A percentile compares a stretch with the other conserved stretches of the same genome.
Conservation (phyloP, 92 coral and sea anemone species). For the Galaxea fascicularis region DNA sequence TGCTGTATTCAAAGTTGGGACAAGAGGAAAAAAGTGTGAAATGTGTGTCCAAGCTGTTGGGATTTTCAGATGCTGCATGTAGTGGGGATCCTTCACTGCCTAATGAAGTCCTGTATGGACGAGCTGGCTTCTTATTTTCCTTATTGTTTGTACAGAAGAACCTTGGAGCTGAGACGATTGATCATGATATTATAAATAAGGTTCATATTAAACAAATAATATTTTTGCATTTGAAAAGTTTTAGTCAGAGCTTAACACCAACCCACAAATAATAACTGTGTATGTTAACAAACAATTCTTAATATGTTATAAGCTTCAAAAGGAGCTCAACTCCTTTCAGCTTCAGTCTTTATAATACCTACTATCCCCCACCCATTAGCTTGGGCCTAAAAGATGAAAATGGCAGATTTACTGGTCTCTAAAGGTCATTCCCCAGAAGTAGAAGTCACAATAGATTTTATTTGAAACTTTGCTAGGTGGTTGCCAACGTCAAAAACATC, state of each 20-base stretch:
- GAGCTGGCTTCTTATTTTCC: conserved; percentile 93
- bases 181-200: conserved; percentile 71
- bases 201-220: conserved; percentile 32
- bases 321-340: too few relatives aligned
- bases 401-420: too few relatives aligned
- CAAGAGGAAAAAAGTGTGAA: conserved; percentile 66
- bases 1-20: conserved; percentile 78
- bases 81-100: conserved; percentile 79
- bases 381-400: too few relatives aligned
- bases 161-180: conserved; percentile 75
- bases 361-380: too few relatives aligned
- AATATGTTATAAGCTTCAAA: too few relatives aligned
- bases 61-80: conserved; percentile 81
- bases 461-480: too few relatives aligned
- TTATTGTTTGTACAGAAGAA: conserved; percentile 78
- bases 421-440: too few relatives aligned
- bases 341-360: too few relatives aligned
- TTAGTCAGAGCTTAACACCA: background rate
- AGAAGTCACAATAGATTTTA: too few relatives aligned
- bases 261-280: background rate
- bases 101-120: conserved; percentile 93
- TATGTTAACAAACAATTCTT: background rate
- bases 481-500: too few relatives aligned
- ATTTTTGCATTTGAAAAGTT: background rate
- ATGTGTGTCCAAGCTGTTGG: conserved; percentile 66